Evolutionary conservation across 2,113 vertebrate genomes (phyloP).

Genomic region (Salvelinus alpinus): DNA sequence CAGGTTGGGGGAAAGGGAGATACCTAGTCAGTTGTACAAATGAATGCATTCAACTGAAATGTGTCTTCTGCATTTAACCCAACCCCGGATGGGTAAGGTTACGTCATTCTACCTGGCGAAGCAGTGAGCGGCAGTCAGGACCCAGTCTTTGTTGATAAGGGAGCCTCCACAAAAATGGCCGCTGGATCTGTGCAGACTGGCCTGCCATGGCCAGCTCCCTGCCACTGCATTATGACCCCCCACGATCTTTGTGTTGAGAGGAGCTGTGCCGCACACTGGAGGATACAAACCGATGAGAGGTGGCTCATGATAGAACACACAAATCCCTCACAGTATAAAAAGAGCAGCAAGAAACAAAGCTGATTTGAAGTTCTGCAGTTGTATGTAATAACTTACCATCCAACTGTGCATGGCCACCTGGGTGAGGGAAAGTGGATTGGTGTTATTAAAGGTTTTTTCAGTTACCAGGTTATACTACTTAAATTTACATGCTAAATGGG

Average conservation of each 20-base stretch:
- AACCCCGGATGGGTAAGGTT: background rate
- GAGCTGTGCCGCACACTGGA: conserved; percentile 58
- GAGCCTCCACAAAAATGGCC: conserved; percentile 61
- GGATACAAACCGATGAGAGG: background rate
- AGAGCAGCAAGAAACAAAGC: background rate
- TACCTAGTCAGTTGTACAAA: too few species aligned
- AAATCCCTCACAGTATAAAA: background rate
- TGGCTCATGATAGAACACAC: background rate
- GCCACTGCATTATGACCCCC: conserved; percentile 15
- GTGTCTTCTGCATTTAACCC: too few species aligned
- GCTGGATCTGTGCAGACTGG: conserved; percentile 40
- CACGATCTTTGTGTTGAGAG: conserved; percentile 20
- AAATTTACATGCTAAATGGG: background rate
- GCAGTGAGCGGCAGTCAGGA: conserved; percentile 67
- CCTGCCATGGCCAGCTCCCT: conserved; percentile 66
- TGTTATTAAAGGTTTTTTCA: too few species aligned
- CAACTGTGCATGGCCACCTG: background rate
- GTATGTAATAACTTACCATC: background rate
- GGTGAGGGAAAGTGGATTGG: background rate
- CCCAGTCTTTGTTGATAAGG: conserved; percentile 61
- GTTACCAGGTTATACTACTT: background rate
- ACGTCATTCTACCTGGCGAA: conserved; percentile 21
- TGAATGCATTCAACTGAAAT: too few species aligned
- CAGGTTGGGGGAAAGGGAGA: background rate
- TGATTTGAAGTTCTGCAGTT: background rate